Evolutionary conservation across 2,113 vertebrate genomes (phyloP).

Genomic region (Cichladusa arquata): DNA sequence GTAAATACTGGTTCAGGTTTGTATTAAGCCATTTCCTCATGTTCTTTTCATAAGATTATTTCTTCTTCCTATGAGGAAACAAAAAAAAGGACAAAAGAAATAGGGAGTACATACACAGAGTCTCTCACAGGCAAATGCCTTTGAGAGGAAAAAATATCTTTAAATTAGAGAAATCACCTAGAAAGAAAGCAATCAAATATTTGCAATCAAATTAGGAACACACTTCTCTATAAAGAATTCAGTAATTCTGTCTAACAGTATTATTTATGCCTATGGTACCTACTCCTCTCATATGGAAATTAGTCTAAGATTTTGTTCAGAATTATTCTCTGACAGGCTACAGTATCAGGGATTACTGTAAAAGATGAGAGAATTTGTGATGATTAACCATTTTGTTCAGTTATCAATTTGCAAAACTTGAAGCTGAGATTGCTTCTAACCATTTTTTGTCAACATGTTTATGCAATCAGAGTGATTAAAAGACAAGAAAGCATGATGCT

Average conservation of each 20-base stretch:
- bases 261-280: not conserved
- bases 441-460: constrained; percentile 17
- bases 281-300: constrained; percentile 12
- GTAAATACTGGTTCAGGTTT: not conserved
- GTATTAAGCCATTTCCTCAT: not conserved
- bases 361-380: constrained; percentile 36
- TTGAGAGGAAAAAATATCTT: not conserved
- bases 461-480: constrained; percentile 16
- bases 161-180: not conserved
- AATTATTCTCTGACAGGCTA: constrained; percentile 20
- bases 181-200: not conserved
- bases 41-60: not conserved
- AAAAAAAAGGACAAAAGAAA: not conserved
- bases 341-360: constrained; percentile 27
- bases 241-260: not conserved
- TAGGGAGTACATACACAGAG: not conserved
- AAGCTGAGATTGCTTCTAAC: constrained; percentile 17
- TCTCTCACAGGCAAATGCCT: not conserved
- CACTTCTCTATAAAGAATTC: not conserved
- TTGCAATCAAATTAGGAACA: not conserved
- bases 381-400: constrained; percentile 7
- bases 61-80: not conserved
- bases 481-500: not conserved
- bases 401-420: constrained; percentile 1
- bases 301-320: constrained; percentile 26